These are phyloP conservation scores for Oenanthe melanoleuca DNA, from an alignment of 2,113 vertebrate species.

Conservation along the genomic window DNA sequence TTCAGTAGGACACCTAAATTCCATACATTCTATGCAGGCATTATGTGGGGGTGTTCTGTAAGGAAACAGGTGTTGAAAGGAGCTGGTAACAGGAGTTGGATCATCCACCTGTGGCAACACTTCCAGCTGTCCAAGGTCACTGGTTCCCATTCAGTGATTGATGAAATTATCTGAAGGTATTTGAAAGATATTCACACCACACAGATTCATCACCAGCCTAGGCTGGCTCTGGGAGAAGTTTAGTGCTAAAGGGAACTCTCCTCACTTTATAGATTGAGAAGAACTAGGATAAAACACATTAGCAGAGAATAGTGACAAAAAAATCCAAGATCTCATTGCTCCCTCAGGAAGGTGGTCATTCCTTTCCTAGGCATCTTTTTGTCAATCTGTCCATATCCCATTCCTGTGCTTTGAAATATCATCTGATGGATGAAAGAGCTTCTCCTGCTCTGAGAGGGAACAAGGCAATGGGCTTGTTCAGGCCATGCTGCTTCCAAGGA, in stretches of 20 bases:
- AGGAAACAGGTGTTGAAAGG: not conserved
- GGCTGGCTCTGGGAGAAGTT: not conserved
- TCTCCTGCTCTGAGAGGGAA: not conserved
- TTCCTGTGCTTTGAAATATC: not conserved
- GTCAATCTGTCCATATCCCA: not conserved
- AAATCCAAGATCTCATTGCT: not conserved
- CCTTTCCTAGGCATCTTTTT: not conserved
- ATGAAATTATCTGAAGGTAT: not conserved
- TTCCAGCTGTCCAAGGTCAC: not conserved
- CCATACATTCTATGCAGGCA: not conserved
- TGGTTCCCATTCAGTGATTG: not conserved
- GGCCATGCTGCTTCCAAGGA: not conserved
- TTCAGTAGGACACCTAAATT: not conserved
- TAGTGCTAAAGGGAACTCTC: not conserved
- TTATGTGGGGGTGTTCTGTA: not conserved
- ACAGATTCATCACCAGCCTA: not conserved
- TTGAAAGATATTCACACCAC: not conserved
- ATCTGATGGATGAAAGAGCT: not conserved
- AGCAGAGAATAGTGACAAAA: not conserved
- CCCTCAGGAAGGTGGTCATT: not conserved
- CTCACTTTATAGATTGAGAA: not conserved
- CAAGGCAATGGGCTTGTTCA: not conserved
- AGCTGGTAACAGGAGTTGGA: not conserved
- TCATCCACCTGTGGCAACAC: not conserved
- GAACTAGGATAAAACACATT: fast-evolving